Conservation (phyloP, 2,888 invertebrate genomes). For the Phortica okadai region DNA sequence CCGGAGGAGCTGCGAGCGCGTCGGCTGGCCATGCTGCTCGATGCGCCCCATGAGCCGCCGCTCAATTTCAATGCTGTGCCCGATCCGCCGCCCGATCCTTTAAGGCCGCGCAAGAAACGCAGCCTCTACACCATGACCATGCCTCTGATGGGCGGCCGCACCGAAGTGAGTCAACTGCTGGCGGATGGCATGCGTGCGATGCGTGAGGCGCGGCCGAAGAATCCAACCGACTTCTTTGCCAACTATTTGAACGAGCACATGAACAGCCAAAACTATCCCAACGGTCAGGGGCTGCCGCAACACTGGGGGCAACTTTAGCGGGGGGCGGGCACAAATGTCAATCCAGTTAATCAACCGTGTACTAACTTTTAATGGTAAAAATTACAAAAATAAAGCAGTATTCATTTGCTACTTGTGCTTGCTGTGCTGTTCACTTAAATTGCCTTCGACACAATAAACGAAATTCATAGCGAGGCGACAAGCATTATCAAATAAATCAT, state of each 20-base stretch:
- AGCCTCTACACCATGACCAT: constrained; percentile 54
- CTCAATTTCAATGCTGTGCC: constrained; percentile 41
- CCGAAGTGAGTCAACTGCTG: constrained; percentile 46
- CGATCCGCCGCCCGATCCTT: constrained; percentile 42
- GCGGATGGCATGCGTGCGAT: constrained; percentile 51
- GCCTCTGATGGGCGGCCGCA: not conserved
- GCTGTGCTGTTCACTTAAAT: too few species aligned
- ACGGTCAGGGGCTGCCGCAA: constrained; percentile 56
- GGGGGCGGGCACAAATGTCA: too few species aligned
- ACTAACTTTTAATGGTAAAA: too few species aligned
- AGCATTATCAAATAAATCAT: too few species aligned
- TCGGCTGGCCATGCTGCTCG: constrained; percentile 48
- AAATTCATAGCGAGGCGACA: too few species aligned
- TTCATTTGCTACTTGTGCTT: too few species aligned
- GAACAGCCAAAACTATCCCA: constrained; percentile 61
- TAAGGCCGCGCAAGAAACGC: constrained; percentile 56
- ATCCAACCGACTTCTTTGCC: constrained; percentile 56
- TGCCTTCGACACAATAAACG: too few species aligned
- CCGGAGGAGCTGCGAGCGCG: constrained; percentile 43
- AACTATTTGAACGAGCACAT: constrained; percentile 57
- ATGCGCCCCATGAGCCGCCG: constrained; percentile 59
- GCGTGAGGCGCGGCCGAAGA: constrained; percentile 41
- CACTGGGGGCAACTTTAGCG: constrained; percentile 58
- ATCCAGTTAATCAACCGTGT: too few species aligned
- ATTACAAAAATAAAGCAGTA: too few species aligned